A percentile compares a stretch with the other conserved stretches of the same genome.
Conservation (phyloP, 2,888 invertebrate genomes). For the Pyrrhosoma nymphula region DNA sequence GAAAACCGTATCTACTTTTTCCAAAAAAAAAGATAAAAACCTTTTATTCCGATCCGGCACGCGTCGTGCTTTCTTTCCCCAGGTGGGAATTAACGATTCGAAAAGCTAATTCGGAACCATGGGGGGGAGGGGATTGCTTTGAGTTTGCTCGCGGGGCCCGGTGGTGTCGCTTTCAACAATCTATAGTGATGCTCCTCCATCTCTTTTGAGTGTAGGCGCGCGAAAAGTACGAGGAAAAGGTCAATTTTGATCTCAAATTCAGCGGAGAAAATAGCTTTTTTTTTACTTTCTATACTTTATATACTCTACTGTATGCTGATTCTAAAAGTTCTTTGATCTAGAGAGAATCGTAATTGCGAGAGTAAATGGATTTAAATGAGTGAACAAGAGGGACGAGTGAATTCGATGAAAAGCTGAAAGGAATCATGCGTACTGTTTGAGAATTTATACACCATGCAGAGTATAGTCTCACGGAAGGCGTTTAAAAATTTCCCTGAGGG, state of each 20-base stretch:
- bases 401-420: background rate
- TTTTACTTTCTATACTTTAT: background rate
- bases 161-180: background rate
- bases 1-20: conserved; percentile 68
- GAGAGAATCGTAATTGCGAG: background rate
- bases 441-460: background rate
- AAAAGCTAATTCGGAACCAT: background rate
- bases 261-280: background rate
- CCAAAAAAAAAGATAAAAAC: conserved; percentile 71
- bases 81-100: background rate
- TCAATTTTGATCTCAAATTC: conserved; percentile 5
- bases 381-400: background rate
- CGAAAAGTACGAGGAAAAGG: background rate
- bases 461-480: background rate
- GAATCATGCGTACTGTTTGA: background rate
- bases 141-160: background rate
- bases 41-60: conserved; percentile 75
- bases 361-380: background rate
- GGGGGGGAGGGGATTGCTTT: background rate
- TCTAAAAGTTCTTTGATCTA: background rate
- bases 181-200: background rate
- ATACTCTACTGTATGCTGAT: background rate
- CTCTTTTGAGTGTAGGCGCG: background rate
- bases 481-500: too few relatives aligned
- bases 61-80: conserved; percentile 74